Evolutionary conservation across 1,140 invertebrate species (phyloP), one percentile per base, ranked within the genome.

Genomic region (Chironomus striatipennis): DNA sequence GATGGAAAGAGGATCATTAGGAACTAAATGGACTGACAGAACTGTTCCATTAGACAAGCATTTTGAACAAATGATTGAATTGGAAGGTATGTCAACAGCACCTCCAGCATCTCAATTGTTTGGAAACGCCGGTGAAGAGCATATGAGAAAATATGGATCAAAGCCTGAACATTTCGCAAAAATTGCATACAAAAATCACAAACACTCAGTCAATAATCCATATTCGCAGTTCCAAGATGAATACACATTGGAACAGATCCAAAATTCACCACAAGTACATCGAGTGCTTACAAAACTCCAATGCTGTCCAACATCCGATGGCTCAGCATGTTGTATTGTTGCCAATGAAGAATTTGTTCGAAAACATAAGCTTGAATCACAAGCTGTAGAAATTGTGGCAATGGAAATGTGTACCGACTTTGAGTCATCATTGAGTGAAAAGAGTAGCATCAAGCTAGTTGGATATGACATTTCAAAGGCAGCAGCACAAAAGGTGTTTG

Each of bases 301-400:
- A 80, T 98, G 97, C 82, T 98, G 96, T 81, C 97, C 97, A 20
- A 99, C 97, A 1, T 98, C 96, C 42, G 96, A 99, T 85, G 97
- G 97, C 9, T 89, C 95, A 17, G 97, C 93, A 20, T 96, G 96
- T 43, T 96, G 91, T 0, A 88, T 99, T 76, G 78, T 99, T 17
- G 95, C 90, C 70, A 96, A 92, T 70, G 95, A 98, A 84, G 88
- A 91, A 2, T 98, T 98, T 83, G 95, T 99, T 2, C 87, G 85
- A 74, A 85, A 86, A 43, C 90, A 97, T 81, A 90, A 90, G 21
- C 84, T 99, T 2, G 89, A 97, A 79, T 80, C 84, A 4, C 90
- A 91, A 81, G 97, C 97, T 43, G 93, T 99, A 0, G 96, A 98
- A 85, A 98, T 99, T 78, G 78, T 98, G 64, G 94, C 90, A 9